These are phyloP conservation scores for cat (Felis catus) DNA, from an alignment of 2,113 vertebrate genomes.

Conservation along the genomic window F.catus_Fca126_mat1.0 CM031412.1:175208001-175208500, in stretches of 20 bases:
- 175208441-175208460: not conserved
- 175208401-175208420: fast-evolving
- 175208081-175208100: no score
- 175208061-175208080: not conserved
- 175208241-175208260: not conserved
- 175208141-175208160: not conserved
- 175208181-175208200: no score
- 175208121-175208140: no score
- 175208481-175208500: not conserved
- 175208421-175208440: not conserved
- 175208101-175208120: not conserved
- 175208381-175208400: not conserved
- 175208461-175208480: not conserved
- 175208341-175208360: fast-evolving
- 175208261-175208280: not conserved
- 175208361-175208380: not conserved
- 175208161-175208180: not conserved
- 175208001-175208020: not conserved
- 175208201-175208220: not conserved
- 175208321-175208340: not conserved
- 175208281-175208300: fast-evolving
- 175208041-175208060: not conserved
- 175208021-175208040: not conserved
- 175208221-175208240: not conserved
- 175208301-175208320: not conserved